Base-by-base conservation (phyloP, 1,140 invertebrate species). In the Bactericera cockerelli region DNA sequence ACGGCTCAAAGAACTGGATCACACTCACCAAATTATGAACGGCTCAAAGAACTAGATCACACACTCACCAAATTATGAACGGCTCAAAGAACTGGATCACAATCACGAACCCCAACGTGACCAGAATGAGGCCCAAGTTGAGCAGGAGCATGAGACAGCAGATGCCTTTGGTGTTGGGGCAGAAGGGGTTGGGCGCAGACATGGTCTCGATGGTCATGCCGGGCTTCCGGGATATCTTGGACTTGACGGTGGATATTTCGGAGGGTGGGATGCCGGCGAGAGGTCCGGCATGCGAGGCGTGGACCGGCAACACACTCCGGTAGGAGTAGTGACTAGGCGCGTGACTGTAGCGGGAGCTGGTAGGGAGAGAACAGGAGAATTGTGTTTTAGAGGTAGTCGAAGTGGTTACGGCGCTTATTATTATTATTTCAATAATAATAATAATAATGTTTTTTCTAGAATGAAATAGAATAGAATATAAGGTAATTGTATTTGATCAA, bases 1-100 rank as follows among this genome's bases (percentile, higher is more conserved):
- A 69, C 1, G 87, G 87, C 65, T 90, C 84, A 65, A 84, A 86
- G 68, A 92, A 86, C 72, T 92, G 87, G 65, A 90, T 81, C 56
- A 92, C 87, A 64, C 91, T 88, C 58, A 89, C 86, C 66, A 91
- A 89, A n/a, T n/a, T n/a, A n/a, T n/a, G n/a, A n/a, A n/a, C n/a
- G n/a, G n/a, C n/a, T n/a, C n/a, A n/a, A n/a, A n/a, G n/a, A n/a
- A n/a, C n/a, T n/a, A n/a, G n/a, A n/a, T n/a, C n/a, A n/a, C n/a
- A 31, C 4, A 69, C 76, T 79, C 70, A 90, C 86, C 87, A 90
- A 24, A 91, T 86, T 68, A 88, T 85, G 3, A 88, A 69, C 1
- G 87, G 87, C 65, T 90, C 84, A 65, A 84, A 86, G 68, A 92
- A 86, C 72, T 92, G 87, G 65, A 90, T 81, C 56, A 92, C 87